These are phyloP conservation scores for Musca vetustissima DNA, from an alignment of 1,140 invertebrate genomes.

Conservation along the genomic window DNA sequence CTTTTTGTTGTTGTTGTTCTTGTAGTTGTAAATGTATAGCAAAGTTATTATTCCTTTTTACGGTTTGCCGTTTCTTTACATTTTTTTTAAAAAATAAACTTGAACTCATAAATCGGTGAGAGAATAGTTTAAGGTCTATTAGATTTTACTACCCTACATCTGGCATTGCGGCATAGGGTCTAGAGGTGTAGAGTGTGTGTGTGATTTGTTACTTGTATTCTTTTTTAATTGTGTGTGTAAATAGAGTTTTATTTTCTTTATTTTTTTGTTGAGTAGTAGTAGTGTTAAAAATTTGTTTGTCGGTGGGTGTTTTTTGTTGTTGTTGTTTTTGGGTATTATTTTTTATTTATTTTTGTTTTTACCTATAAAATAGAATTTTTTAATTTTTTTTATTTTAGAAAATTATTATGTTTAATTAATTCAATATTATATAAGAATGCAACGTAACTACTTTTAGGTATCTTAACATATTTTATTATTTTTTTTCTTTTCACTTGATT, in stretches of 20 bases:
- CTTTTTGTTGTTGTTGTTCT: neutral
- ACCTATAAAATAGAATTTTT: too few relatives aligned
- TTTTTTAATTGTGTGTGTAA: constrained; percentile 15
- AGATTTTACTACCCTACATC: too few relatives aligned
- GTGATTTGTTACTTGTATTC: too few relatives aligned
- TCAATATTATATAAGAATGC: neutral
- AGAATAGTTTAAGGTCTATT: too few relatives aligned
- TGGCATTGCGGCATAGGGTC: neutral
- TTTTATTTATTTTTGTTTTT: constrained; percentile 3
- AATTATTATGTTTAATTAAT: neutral
- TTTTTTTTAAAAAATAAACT: too few relatives aligned
- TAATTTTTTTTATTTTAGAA: neutral
- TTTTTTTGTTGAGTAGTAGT: neutral
- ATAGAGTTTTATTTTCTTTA: neutral
- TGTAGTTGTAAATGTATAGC: constrained; percentile 17
- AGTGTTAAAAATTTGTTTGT: neutral
- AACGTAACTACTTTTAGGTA: too few relatives aligned
- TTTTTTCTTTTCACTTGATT: too few relatives aligned
- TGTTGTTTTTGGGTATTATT: neutral
- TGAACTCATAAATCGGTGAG: too few relatives aligned
- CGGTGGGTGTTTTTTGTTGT: neutral
- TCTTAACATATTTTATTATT: too few relatives aligned
- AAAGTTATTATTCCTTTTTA: neutral
- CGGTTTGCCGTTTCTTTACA: too few relatives aligned
- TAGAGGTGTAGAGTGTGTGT: neutral